These are phyloP conservation scores for Pygoscelis adeliae DNA, from an alignment of 2,113 vertebrate genomes.

Conservation along the genomic window DNA sequence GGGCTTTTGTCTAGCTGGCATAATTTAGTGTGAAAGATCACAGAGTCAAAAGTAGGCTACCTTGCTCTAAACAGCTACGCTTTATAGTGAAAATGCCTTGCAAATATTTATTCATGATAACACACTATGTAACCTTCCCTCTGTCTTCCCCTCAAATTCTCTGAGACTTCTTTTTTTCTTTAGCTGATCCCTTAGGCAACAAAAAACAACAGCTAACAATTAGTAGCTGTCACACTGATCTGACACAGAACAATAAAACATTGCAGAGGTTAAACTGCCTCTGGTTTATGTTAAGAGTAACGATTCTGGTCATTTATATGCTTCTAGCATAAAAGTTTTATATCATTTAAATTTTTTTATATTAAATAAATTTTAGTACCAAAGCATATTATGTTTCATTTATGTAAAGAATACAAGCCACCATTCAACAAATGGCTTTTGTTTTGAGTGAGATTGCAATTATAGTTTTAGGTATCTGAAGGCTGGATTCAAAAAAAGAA, in stretches of 20 bases:
- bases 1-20: background rate
- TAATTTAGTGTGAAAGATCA: background rate
- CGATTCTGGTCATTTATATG: background rate
- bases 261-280: background rate
- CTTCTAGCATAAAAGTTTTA: background rate
- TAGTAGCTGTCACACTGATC: background rate
- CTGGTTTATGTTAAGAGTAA: constrained; percentile 7
- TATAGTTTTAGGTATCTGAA: background rate
- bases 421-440: background rate
- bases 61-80: background rate
- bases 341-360: background rate
- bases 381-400: background rate
- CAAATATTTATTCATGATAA: constrained; percentile 23
- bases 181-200: background rate
- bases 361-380: background rate
- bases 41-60: background rate
- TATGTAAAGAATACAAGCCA: background rate
- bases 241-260: background rate
- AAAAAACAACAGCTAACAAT: background rate
- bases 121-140: background rate
- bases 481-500: background rate
- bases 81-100: background rate
- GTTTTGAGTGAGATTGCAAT: background rate
- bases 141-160: background rate
- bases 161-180: background rate